These are phyloP conservation scores for Lithophane semibrunnea DNA, from an alignment of 2,888 invertebrate genomes.

Conservation along the genomic window DNA sequence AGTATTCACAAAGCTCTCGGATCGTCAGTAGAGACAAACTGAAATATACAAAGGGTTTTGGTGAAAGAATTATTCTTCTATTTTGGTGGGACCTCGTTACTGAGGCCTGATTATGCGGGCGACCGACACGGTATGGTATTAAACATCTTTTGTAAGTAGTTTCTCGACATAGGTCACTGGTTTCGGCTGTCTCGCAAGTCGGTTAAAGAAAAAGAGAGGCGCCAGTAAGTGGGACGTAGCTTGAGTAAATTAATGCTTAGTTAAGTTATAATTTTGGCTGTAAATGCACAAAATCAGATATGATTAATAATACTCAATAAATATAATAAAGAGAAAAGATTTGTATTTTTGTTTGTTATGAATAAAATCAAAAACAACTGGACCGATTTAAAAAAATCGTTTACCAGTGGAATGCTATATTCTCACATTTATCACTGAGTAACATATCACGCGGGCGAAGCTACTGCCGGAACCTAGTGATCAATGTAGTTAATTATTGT, in stretches of 20 bases:
- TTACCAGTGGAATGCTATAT: too few relatives aligned
- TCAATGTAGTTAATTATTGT: too few relatives aligned
- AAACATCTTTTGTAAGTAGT: conserved; percentile 65
- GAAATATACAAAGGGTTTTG: conserved; percentile 72
- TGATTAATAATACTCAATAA: too few relatives aligned
- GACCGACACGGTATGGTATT: conserved; percentile 52
- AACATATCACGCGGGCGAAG: too few relatives aligned
- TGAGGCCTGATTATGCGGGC: conserved; percentile 74
- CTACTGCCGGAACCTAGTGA: too few relatives aligned
- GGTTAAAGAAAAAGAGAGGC: background rate
- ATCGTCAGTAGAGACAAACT: conserved; percentile 62
- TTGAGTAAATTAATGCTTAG: background rate
- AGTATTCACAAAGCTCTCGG: conserved; percentile 71
- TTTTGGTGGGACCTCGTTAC: conserved; percentile 73
- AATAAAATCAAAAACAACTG: too few relatives aligned
- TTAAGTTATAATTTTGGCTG: background rate
- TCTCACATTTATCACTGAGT: too few relatives aligned
- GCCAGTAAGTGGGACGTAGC: too few relatives aligned
- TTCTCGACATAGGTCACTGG: conserved; percentile 37
- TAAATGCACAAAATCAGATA: too few relatives aligned
- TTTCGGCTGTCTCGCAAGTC: conserved; percentile 3
- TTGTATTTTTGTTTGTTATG: too few relatives aligned
- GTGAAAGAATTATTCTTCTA: conserved; percentile 72
- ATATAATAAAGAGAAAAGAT: too few relatives aligned
- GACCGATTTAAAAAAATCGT: too few relatives aligned